A percentile compares a stretch with the other conserved stretches of the same genome.
phyloP scores from a whole-genome alignment of 1,140 invertebrate genomes.

The Macrobrachium nipponense region DNA sequence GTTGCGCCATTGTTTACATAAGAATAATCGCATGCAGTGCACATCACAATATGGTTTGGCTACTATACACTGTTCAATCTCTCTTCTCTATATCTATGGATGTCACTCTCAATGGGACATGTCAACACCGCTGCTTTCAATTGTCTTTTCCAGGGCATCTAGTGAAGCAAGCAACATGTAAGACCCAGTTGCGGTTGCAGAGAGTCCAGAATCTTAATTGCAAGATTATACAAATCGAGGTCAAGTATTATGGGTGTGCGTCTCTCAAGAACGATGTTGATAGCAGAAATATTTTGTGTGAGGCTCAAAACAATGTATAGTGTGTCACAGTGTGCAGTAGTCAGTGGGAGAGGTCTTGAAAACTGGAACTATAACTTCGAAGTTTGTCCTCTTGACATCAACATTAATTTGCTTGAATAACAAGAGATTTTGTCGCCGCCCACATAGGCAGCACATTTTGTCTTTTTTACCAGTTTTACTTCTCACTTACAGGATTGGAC shows the following conservation, averaged over 20 bases:
- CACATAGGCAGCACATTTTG: too few species aligned
- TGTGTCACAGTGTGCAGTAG: not conserved
- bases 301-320: not conserved
- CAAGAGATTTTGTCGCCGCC: too few species aligned
- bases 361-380: not conserved
- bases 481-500: too few species aligned
- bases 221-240: slow-evolving; percentile 19
- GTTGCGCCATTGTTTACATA: too few species aligned
- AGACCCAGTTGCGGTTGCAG: slow-evolving; percentile 16
- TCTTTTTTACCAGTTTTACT: too few species aligned
- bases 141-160: slow-evolving; percentile 2
- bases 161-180: slow-evolving; percentile 34
- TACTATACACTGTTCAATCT: too few species aligned
- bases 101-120: slow-evolving; percentile 14
- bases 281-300: not conserved
- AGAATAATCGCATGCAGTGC: too few species aligned
- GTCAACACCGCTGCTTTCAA: slow-evolving; percentile 8
- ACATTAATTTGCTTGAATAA: too few species aligned
- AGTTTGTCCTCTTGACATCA: too few species aligned
- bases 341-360: not conserved
- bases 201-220: slow-evolving; percentile 16
- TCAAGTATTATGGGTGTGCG: slow-evolving; percentile 26
- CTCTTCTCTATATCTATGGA: too few species aligned
- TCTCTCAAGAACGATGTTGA: not conserved
- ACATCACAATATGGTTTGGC: too few species aligned